Percentiles rank a stretch among this genome's conserved stretches.
phyloP scores from a whole-genome alignment of 2,113 vertebrate genomes.

The Carassius auratus region DNA sequence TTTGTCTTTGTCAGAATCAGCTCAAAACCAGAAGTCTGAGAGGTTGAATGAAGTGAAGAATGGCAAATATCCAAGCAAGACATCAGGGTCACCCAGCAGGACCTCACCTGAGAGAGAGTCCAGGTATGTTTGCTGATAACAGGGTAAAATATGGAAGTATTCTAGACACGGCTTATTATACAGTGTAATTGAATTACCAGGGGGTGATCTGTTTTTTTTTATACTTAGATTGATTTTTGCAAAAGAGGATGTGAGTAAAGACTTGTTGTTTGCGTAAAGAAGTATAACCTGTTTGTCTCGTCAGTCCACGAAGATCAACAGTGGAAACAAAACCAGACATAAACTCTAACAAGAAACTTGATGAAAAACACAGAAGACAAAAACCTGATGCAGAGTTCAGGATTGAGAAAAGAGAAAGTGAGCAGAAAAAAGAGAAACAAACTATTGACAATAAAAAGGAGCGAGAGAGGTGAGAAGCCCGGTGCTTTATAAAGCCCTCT shows the following conservation, averaged over 20 bases:
- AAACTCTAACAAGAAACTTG: constrained; percentile 63
- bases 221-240: constrained; percentile 4
- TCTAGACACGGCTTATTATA: background rate
- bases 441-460: constrained; percentile 58
- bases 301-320: constrained; percentile 64
- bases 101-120: constrained; percentile 62
- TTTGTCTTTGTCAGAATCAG: constrained; percentile 72
- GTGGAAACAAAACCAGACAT: constrained; percentile 57
- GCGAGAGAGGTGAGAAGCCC: constrained; percentile 73
- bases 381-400: constrained; percentile 54
- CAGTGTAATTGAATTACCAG: constrained; percentile 10
- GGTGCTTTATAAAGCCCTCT: constrained; percentile 25
- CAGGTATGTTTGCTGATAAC: constrained; percentile 65
- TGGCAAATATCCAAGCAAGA: constrained; percentile 71
- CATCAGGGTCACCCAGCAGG: constrained; percentile 56
- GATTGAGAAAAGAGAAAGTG: constrained; percentile 52
- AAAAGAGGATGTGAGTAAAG: background rate
- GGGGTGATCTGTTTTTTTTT: background rate
- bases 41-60: constrained; percentile 79
- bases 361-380: constrained; percentile 61
- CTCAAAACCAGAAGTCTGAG: constrained; percentile 69
- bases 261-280: constrained; percentile 7
- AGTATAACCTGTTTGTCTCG: constrained; percentile 56
- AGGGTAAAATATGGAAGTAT: background rate
- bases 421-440: constrained; percentile 50